Conservation (phyloP, 1,140 invertebrate species). For the Trichoplusia ni region DNA sequence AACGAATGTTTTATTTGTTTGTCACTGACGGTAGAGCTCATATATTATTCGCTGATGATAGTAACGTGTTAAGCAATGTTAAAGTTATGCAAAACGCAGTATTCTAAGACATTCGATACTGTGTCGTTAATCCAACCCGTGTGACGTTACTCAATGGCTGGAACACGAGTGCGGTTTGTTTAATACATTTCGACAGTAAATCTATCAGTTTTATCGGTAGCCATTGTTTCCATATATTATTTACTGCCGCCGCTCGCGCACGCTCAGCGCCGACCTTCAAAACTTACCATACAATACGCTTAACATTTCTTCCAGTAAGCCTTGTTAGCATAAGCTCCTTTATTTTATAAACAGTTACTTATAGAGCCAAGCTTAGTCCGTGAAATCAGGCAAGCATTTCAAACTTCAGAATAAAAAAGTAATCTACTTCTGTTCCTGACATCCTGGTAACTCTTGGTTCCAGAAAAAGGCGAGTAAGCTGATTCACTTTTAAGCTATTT, state of each 20-base stretch:
- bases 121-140: neutral
- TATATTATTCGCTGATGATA: too few species aligned
- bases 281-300: conserved; percentile 2
- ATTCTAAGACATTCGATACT: neutral
- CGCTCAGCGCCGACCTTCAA: conserved; percentile 10
- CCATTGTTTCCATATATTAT: conserved; percentile 28
- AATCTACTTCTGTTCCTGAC: neutral
- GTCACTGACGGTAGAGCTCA: too few species aligned
- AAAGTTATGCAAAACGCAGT: neutral
- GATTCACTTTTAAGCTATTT: too few species aligned
- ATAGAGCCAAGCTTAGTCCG: neutral
- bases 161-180: conserved; percentile 5
- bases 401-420: neutral
- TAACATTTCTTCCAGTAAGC: conserved; percentile 7
- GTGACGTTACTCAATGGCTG: neutral
- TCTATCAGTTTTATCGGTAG: conserved; percentile 15
- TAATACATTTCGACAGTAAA: conserved; percentile 26
- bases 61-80: neutral
- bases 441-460: neutral
- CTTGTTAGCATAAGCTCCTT: conserved; percentile 21
- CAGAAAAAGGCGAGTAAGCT: too few species aligned
- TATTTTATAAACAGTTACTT: conserved; percentile 1
- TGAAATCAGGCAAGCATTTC: neutral
- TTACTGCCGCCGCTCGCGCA: neutral
- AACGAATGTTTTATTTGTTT: too few species aligned